Percentiles rank a stretch among this genome's conserved stretches.
Evolutionary conservation across 1,140 invertebrate species (phyloP).

Genomic region (Bombus difficillimus): DNA sequence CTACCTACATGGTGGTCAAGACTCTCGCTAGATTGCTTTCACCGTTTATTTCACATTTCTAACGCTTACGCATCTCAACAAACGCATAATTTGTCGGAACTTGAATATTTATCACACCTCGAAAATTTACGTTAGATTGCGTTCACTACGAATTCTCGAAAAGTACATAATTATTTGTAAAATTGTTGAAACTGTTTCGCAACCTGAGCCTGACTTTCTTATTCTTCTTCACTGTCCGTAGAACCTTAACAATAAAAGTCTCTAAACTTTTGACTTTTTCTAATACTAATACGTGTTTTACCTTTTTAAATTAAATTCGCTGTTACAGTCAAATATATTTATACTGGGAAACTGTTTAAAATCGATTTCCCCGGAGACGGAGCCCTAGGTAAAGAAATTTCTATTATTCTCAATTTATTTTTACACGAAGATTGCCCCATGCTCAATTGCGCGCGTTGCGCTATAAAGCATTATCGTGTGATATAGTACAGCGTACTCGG

Average conservation of each 20-base stretch:
- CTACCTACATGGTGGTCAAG: constrained; percentile 17
- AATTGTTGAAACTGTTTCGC: background rate
- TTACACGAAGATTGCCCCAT: background rate
- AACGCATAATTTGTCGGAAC: no score
- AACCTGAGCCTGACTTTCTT: background rate
- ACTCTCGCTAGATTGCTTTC: constrained; percentile 24
- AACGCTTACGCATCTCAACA: no score
- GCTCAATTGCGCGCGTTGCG: background rate
- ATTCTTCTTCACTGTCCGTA: no score
- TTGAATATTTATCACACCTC: background rate
- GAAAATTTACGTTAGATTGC: fast-evolving
- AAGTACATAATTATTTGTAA: background rate
- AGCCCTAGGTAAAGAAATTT: background rate
- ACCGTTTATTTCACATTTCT: constrained; percentile 38
- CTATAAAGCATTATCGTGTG: background rate
- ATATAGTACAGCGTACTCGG: background rate
- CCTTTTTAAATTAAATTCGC: background rate
- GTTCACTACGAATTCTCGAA: background rate
- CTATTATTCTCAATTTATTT: background rate
- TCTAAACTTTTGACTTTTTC: background rate
- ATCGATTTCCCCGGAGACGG: background rate
- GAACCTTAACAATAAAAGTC: background rate
- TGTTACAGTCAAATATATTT: background rate
- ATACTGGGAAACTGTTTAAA: background rate
- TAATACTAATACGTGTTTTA: background rate